These are phyloP conservation scores for Phyllostomus discolor DNA, from an alignment of 2,113 vertebrate species.

Conservation along the genomic window DNA sequence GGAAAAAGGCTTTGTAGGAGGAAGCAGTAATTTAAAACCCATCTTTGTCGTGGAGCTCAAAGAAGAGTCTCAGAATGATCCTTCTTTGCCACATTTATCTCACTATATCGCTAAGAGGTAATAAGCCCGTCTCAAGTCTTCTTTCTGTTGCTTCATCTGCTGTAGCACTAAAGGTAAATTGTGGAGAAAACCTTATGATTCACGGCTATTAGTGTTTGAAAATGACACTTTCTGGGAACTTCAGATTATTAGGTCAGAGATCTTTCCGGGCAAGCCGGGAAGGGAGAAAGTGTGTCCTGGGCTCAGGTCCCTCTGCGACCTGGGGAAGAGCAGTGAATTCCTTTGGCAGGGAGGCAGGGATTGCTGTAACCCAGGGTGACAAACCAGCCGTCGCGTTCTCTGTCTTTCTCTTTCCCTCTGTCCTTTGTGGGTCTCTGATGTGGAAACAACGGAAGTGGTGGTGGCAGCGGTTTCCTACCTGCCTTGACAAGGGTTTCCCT, in stretches of 20 bases:
- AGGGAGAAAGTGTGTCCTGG: not conserved
- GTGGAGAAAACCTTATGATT: not conserved
- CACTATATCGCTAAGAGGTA: constrained; percentile 18
- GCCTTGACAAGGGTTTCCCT: not conserved
- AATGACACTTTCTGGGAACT: not conserved
- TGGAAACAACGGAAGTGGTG: not conserved
- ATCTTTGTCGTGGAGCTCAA: constrained; percentile 55
- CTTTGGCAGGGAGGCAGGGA: not conserved
- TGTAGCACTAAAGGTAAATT: constrained; percentile 11
- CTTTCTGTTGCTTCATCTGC: constrained; percentile 49
- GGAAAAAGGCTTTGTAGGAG: constrained; percentile 67
- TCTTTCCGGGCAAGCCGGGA: not conserved
- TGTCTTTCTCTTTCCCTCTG: not conserved
- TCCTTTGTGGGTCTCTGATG: not conserved
- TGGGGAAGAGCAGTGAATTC: not conserved
- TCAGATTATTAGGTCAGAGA: not conserved
- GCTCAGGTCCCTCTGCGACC: not conserved
- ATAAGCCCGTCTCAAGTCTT: not conserved
- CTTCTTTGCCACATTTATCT: not conserved
- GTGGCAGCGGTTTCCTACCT: not conserved
- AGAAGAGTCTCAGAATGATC: constrained; percentile 49
- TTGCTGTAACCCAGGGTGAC: not conserved
- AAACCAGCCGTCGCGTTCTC: not conserved
- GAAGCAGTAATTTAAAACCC: constrained; percentile 73
- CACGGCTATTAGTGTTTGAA: not conserved